These are phyloP conservation scores for Orussus abietinus DNA, from an alignment of 1,140 invertebrate genomes.

Conservation along the genomic window DNA sequence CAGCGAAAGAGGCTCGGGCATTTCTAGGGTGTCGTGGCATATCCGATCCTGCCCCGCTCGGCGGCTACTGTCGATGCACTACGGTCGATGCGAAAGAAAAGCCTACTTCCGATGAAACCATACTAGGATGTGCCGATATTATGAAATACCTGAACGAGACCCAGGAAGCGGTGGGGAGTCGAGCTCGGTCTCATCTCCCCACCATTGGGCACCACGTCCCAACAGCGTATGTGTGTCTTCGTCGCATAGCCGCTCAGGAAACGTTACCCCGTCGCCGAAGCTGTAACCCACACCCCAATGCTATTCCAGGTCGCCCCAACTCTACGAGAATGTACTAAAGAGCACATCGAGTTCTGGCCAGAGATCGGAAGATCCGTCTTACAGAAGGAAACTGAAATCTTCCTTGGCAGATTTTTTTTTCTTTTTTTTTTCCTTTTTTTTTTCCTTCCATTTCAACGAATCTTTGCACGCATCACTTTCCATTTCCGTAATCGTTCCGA, in stretches of 20 bases:
- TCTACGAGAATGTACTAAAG: conserved; percentile 5
- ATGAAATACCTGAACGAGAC: conserved; percentile 42
- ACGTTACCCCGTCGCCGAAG: conserved; percentile 82
- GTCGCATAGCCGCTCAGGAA: conserved; percentile 73
- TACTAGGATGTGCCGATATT: no score
- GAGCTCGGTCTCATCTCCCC: conserved; percentile 53
- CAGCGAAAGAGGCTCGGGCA: no score
- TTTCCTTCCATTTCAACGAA: conserved; percentile 2
- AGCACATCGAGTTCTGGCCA: no score
- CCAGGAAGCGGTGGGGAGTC: conserved; percentile 40
- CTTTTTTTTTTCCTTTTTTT: neutral
- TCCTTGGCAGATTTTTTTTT: no score
- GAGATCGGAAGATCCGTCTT: no score
- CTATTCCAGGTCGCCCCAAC: conserved; percentile 30
- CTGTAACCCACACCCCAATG: conserved; percentile 57
- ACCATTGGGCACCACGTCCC: conserved; percentile 49
- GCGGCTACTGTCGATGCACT: no score
- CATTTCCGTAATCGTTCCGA: no score
- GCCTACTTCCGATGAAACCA: neutral
- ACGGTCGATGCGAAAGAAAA: no score
- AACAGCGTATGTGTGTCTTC: conserved; percentile 79
- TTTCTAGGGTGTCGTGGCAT: no score
- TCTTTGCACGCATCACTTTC: no score
- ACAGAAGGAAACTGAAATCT: no score
- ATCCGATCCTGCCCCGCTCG: no score